A percentile compares a stretch with the other conserved stretches of the same genome.
Conservation (phyloP, 2,113 vertebrate genomes). For the Colius striatus region DNA sequence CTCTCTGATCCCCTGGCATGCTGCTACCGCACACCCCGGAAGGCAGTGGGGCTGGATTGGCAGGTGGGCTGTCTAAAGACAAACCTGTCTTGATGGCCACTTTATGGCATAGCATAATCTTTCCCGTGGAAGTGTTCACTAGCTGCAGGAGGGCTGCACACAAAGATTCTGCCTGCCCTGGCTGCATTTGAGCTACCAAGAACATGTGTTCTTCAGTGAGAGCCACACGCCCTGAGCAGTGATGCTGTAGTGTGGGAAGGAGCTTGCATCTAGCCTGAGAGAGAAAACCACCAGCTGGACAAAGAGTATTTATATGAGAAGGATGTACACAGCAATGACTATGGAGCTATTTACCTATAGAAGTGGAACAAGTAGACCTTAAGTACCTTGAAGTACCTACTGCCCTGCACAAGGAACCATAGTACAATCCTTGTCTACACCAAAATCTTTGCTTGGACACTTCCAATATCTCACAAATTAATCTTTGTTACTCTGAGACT, state of each 20-base stretch:
- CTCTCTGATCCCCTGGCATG: background rate
- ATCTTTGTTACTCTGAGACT: background rate
- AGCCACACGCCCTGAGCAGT: fast-evolving
- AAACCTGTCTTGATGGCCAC: background rate
- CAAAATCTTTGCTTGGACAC: background rate
- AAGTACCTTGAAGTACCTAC: background rate
- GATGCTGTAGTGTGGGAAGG: background rate
- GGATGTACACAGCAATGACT: background rate
- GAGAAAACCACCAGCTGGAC: background rate
- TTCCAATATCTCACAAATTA: background rate
- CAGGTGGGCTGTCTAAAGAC: background rate
- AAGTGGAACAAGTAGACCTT: background rate
- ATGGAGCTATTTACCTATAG: background rate
- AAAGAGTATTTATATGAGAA: background rate
- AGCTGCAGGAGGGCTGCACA: background rate
- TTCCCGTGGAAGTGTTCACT: fast-evolving
- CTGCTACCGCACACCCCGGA: fast-evolving
- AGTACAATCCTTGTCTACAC: background rate
- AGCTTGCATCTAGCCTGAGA: fast-evolving
- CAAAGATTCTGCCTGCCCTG: background rate
- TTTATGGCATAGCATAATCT: background rate
- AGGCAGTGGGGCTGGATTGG: background rate
- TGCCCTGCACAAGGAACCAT: background rate
- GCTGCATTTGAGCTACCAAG: background rate
- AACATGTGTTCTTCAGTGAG: background rate